Base-by-base conservation (phyloP, 1,140 invertebrate species). In the Drosophila paulistorum region DNA sequence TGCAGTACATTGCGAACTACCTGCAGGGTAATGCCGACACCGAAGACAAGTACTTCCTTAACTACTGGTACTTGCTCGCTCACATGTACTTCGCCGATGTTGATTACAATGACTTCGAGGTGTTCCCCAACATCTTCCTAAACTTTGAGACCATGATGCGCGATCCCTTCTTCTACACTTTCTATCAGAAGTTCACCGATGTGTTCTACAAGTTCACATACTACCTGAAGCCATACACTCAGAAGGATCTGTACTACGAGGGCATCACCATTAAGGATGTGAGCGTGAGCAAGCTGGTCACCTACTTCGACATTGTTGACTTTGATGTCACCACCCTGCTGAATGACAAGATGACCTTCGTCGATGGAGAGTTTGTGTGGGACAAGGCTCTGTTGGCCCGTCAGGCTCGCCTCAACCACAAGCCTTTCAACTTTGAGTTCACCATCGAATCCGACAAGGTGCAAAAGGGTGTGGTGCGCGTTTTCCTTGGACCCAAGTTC, bases 221-320 rank as follows among this genome's bases (percentile, higher is more conserved):
- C 42, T 92, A 92, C 58, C 81, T 95, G 57, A 91, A 93, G 5
- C 92, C 92, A 1, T 96, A 96, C 92, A 94, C 93, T 7, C 91
- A 92, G 41, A 93, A 94, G 10, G 94, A 96, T 64, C 91, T 95
- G 0, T 68, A 92, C 70, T 95, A 94, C 89, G 93, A 94, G 5
- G 93, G 93, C 39, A 93, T 96, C 14, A 94, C 94, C 74, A 93
- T 96, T 66, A 93, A 95, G 65, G 93, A 93, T 41, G 93, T 96
- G 4, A 80, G 91, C 2, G 93, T 95, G 2, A 94, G 95, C 87
- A 94, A 94, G 59, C 90, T 97, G 7, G 93, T 94, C 14, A 96
- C 96, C 23, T 96, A 94, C 90, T 96, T 96, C 92, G 95, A 96
- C 57, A 92, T 95, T 37, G 95, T 94, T 75, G 94, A 96, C 78